These are phyloP conservation scores for Lampropteryx suffumata DNA, from an alignment of 2,888 invertebrate genomes.

Conservation along the genomic window DNA sequence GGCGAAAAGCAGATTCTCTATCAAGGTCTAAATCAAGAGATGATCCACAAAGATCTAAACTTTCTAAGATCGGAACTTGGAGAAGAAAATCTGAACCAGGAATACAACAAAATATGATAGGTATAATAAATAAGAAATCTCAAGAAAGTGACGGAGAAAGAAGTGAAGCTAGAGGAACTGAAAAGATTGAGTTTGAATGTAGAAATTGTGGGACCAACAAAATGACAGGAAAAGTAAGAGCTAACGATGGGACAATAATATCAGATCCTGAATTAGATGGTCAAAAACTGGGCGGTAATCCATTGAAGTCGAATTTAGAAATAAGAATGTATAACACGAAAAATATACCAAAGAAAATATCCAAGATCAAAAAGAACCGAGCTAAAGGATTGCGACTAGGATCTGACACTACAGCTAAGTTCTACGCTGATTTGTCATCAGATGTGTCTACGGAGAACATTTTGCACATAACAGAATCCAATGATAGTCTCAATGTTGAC, in stretches of 20 bases:
- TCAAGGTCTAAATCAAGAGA: constrained; percentile 74
- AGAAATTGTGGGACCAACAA: constrained; percentile 75
- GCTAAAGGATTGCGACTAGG: constrained; percentile 77
- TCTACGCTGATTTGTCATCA: constrained; percentile 85
- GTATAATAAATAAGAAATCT: constrained; percentile 58
- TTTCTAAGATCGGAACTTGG: constrained; percentile 85
- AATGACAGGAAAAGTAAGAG: constrained; percentile 60
- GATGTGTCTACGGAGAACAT: constrained; percentile 85
- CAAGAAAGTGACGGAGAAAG: constrained; percentile 67
- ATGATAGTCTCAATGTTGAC: constrained; percentile 82
- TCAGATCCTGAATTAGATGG: constrained; percentile 68
- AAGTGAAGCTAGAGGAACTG: constrained; percentile 59
- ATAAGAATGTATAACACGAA: constrained; percentile 86
- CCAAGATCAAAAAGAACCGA: constrained; percentile 87
- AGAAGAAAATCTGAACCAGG: constrained; percentile 89
- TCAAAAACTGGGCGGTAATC: constrained; percentile 46
- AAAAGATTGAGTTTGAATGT: constrained; percentile 77
- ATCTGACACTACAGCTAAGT: constrained; percentile 83
- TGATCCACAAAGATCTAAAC: constrained; percentile 73
- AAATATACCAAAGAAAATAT: constrained; percentile 87
- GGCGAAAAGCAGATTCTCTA: constrained; percentile 67
- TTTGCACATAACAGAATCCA: constrained; percentile 85
- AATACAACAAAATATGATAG: constrained; percentile 69
- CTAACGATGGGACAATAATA: constrained; percentile 54
- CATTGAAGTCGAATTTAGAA: constrained; percentile 70